Percentiles rank a stretch among this genome's conserved stretches.
Evolutionary conservation across 1,140 invertebrate species (phyloP).

Genomic region (Trypoxylus dichotomus): DNA sequence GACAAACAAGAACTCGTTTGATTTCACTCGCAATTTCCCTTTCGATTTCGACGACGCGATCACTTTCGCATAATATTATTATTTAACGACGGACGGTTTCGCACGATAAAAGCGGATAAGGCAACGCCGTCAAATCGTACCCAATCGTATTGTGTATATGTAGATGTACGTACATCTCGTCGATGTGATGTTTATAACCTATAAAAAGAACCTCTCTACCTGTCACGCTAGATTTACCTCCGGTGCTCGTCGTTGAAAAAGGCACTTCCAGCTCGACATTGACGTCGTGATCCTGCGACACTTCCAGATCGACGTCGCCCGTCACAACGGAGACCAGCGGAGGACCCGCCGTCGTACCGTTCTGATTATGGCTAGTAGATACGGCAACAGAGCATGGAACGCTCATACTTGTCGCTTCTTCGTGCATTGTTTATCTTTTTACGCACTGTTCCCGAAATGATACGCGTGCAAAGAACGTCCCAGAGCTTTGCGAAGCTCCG

Average conservation of each 20-base stretch:
- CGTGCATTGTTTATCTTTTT: conserved; percentile 54
- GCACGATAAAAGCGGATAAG: neutral
- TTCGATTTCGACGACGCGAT: conserved; percentile 35
- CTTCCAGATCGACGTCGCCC: conserved; percentile 48
- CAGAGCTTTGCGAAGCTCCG: conserved; percentile 53
- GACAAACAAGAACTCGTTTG: conserved; percentile 20
- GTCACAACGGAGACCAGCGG: conserved; percentile 43
- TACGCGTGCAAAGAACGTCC: conserved; percentile 45
- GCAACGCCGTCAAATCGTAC: neutral
- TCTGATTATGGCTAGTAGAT: conserved; percentile 51
- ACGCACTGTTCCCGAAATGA: conserved; percentile 50
- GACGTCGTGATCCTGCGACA: conserved; percentile 43
- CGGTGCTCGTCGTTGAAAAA: conserved; percentile 49
- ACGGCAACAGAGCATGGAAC: conserved; percentile 55
- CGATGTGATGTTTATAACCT: conserved; percentile 40
- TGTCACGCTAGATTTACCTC: conserved; percentile 43
- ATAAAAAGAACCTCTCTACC: conserved; percentile 34
- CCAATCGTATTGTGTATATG: neutral
- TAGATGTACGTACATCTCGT: too few relatives aligned
- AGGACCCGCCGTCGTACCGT: conserved; percentile 38
- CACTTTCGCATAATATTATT: conserved; percentile 41
- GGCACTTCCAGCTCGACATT: conserved; percentile 52
- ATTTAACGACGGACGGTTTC: neutral
- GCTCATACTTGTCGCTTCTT: conserved; percentile 55
- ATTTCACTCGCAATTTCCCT: conserved; percentile 38